Evolutionary conservation across 2,113 vertebrate genomes (phyloP), one percentile per base, ranked within the genome.

Genomic region (Toxotes chatareus): DNA sequence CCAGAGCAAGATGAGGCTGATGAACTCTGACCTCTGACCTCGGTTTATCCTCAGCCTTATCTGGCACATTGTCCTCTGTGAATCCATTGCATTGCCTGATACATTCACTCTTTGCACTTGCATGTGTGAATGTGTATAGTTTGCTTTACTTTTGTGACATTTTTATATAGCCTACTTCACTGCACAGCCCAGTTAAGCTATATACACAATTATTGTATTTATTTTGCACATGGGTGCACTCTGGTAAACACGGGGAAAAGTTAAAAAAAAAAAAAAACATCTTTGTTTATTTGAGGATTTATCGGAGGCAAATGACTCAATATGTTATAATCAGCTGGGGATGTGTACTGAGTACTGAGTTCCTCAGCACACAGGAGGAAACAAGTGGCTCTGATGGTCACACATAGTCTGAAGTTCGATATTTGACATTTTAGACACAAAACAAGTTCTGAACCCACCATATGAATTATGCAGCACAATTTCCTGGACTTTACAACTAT

Each of bases 381-480:
- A 66, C 13, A 46, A 36, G 6, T 10, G 14, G 38, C 13, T 76
- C 53, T 59, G 38, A 66, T 23, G 21, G 63, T 47, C 40, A 67
- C n/a, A 10, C 32, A 19, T 21, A 49, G 31, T 27, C 59, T 64
- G 34, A 62, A 62, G 42, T 40, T 38, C 36, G 32, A 70, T 55
- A 42, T 53, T 68, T 61, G 10, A n/a, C n/a, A 34, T 27, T 27
- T 27, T 27, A 57, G 57, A 32, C 56, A 27, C 56, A 14, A 31
- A 57, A 23, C 27, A 27, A 23, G n/a, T 16, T 4, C 56, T 51
- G 14, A 73, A 74, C 59, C 34, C 36, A 34, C 17, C 23, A 56
- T 3, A 66, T 65, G 21, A 66, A 76, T 67, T 59, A 67, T 76
- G 51, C 53, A 46, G 51, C 31, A 59, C 13, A 31, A 59, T 59